Evolutionary conservation across 2,888 invertebrate species (phyloP), one percentile per base, ranked within the genome.

Genomic region (Thalpophila matura): DNA sequence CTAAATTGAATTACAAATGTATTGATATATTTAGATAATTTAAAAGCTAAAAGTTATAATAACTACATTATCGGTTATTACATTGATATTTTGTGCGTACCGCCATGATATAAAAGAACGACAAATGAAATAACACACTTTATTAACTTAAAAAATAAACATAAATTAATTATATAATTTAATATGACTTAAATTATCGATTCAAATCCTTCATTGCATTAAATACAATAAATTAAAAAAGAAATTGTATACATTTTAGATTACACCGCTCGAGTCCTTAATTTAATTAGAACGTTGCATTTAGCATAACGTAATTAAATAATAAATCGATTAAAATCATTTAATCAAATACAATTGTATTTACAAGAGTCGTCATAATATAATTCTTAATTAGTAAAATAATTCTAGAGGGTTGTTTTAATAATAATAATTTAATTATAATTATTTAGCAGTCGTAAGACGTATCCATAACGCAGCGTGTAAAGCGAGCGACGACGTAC

Each of bases 181-280:
- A 86, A 85, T 76, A 81, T 77, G 81, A 70, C 69, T 72, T 81
- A 84, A 85, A 85, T 81, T 77, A 86, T 74, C 78, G 80, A 86
- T 87, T 89, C 88, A 90, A 87, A 89, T 85, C 85, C 84, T 80
- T 87, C 80, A 80, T 80, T 84, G 80, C 77, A 74, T 75, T 79
- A 81, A 81, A 78, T 82, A 79, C 57, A 80, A 82, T 81, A 83
- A 83, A 81, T 82, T 81, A 85, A 81, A 80, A n/a, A 73, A 40
- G 5, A 50, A 47, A 73, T 72, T 77, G 80, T 75, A 77, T 71
- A 71, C 53, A 69, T 72, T 79, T 72, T 59, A 69, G 69, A 65
- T 73, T 56, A 75, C 53, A 76, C 47, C 46, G 56, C 49, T 66
- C 38, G 67, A 77, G 50, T 64, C 45, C 59, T 71, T 46, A 67